Percentiles rank a stretch among this genome's conserved stretches.
Conservation (phyloP, 2,797 vertebrate species). For the Melanogrammus aeglefinus region DNA sequence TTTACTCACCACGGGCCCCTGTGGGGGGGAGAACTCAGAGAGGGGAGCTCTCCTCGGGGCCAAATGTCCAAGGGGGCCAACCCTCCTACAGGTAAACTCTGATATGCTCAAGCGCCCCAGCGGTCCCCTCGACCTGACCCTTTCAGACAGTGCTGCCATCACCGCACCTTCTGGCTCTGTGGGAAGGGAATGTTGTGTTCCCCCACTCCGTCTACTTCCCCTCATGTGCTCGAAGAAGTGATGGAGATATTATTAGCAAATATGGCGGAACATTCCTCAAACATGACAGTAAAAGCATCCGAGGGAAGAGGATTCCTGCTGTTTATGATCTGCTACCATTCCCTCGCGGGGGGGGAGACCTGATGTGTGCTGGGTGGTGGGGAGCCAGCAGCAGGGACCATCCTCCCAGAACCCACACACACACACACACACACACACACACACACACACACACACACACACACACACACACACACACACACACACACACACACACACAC, state of each 20-base stretch:
- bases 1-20: conserved; percentile 51
- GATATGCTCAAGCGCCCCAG: no score
- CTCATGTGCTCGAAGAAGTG: not conserved
- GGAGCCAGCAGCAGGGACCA: not conserved
- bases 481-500: no score
- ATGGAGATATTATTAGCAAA: not conserved
- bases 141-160: not conserved
- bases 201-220: no score
- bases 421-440: not conserved
- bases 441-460: not conserved
- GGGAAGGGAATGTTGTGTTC: not conserved
- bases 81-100: not conserved
- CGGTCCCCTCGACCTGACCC: not conserved
- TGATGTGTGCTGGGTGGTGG: not conserved
- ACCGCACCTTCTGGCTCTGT: not conserved
- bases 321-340: not conserved
- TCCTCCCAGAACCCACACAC: not conserved
- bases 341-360: not conserved
- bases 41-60: not conserved
- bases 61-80: no score
- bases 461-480: not conserved
- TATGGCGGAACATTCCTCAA: not conserved
- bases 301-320: not conserved
- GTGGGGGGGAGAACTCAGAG: conserved; percentile 36
- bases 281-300: not conserved